Evolutionary conservation across 2,797 vertebrate species (phyloP).

Genomic region (Pseudochromis fuscus): DNA sequence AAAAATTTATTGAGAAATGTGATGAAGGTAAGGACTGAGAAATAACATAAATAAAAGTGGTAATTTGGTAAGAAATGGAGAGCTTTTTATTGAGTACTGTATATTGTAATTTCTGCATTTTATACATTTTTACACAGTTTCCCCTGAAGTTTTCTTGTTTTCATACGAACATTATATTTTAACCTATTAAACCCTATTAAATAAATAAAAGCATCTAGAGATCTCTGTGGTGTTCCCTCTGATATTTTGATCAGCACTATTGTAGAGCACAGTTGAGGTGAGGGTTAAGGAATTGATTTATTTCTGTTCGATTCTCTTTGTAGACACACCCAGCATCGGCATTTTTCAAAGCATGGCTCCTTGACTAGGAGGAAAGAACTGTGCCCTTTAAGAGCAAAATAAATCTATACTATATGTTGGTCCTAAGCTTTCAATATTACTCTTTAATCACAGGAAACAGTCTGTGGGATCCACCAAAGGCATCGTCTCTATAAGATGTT

Average conservation of each 20-base stretch:
- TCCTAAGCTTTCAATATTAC: conserved; percentile 36
- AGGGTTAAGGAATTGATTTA: not conserved
- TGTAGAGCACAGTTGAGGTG: not conserved
- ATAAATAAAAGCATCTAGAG: no score
- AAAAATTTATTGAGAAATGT: no score
- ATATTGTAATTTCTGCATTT: no score
- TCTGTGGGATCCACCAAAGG: conserved; percentile 36
- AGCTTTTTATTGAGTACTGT: no score
- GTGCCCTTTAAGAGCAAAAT: conserved; percentile 37
- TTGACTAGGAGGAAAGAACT: conserved; percentile 24
- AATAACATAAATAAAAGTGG: no score
- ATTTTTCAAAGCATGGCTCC: conserved; percentile 15
- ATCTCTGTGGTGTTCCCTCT: no score
- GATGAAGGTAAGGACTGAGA: no score
- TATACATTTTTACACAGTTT: no score
- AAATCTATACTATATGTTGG: conserved; percentile 42
- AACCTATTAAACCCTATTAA: no score
- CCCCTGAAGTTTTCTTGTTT: no score
- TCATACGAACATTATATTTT: no score
- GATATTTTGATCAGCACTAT: conserved; percentile 5
- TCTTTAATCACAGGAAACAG: conserved; percentile 44
- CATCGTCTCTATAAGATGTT: conserved; percentile 26
- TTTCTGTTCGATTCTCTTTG: conserved; percentile 12
- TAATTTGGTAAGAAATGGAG: no score
- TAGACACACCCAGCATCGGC: not conserved